Evolutionary conservation across 2,888 invertebrate genomes (phyloP), one percentile per base, ranked within the genome.

Genomic region (Brachylomia viminalis): DNA sequence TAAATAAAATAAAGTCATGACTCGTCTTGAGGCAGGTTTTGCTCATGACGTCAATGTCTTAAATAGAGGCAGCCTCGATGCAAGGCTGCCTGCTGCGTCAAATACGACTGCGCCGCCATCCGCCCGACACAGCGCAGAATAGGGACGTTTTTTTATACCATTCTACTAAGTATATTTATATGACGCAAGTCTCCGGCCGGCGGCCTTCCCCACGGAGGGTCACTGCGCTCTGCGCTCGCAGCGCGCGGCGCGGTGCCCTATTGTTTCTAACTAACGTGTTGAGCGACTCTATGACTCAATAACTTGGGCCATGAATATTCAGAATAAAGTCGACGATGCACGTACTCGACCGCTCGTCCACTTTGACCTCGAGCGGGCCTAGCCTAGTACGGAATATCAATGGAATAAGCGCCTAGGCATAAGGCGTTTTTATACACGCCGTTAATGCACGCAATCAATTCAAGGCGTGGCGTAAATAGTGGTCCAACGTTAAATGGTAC

Each of bases 141-240:
- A 27, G 5, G 23, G 23, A 15, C 8, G 7, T 42, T n/a, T 27
- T 38, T 45, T 27, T 15, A 47, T 61, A 70, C n/a, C 11, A 33
- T 47, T 11, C 23, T n/a, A 30, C 17, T n/a, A 66, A 8, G 2
- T 20, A 42, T 0, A 20, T 33, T 15, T 4, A 1, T 70, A 65
- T 71, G 47, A 65, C 27, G 65, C 27, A 71, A 38, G 13, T 15
- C 27, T 10, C 8, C n/a, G 69, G 27, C 27, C 27, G 10, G 5
- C n/a, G 69, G 27, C 27, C 49, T 23, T 13, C 4, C 10, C 10
- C 42, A 7, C 58, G 30, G 42, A 42, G 23, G 69, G 59, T 69
- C 69, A 59, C 6, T 62, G 69, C 61, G 11, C 62, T 61, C 69
- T 33, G 17, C 23, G 69, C 17, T 62, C 30, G 17, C 45, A 6